Percentiles rank a stretch among this genome's conserved stretches.
Conservation (phyloP, 2,113 vertebrate species). For the Collichthys lucidus region DNA sequence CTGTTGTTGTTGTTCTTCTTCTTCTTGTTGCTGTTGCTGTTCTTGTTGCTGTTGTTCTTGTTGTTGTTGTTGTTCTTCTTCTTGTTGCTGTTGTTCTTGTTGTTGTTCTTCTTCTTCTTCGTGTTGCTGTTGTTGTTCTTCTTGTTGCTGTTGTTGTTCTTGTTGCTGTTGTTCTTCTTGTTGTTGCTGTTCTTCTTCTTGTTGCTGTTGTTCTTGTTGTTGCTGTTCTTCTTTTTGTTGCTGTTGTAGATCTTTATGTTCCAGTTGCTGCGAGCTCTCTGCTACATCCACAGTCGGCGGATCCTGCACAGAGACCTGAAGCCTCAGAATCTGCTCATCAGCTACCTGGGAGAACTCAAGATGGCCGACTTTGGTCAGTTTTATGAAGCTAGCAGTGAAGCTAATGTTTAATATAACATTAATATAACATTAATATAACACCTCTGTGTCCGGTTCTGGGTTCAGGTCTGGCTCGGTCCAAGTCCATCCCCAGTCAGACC, state of each 20-base stretch:
- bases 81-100: too few species aligned
- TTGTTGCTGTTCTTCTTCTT: background rate
- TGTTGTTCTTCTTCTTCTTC: too few species aligned
- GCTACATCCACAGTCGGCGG: slow-evolving; percentile 89
- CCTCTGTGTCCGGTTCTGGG: slow-evolving; percentile 9
- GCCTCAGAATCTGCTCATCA: slow-evolving; percentile 95
- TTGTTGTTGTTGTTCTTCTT: too few species aligned
- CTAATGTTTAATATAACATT: background rate
- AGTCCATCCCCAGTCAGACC: slow-evolving; percentile 90
- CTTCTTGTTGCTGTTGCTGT: background rate
- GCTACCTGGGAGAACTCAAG: slow-evolving; percentile 94
- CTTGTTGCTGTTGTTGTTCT: too few species aligned
- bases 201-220: background rate
- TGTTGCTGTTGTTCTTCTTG: background rate
- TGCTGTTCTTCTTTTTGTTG: background rate
- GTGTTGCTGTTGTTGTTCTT: background rate
- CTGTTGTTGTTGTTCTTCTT: too few species aligned
- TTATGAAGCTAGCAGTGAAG: background rate
- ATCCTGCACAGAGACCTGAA: slow-evolving; percentile 96
- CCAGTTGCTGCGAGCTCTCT: slow-evolving; percentile 90
- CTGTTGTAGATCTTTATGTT: slow-evolving; percentile 91
- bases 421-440: background rate
- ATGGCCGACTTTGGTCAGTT: slow-evolving; percentile 92
- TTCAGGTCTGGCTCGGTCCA: slow-evolving; percentile 89
- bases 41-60: background rate